Conservation (phyloP, 2,113 vertebrate species). For the Engystomops pustulosus region DNA sequence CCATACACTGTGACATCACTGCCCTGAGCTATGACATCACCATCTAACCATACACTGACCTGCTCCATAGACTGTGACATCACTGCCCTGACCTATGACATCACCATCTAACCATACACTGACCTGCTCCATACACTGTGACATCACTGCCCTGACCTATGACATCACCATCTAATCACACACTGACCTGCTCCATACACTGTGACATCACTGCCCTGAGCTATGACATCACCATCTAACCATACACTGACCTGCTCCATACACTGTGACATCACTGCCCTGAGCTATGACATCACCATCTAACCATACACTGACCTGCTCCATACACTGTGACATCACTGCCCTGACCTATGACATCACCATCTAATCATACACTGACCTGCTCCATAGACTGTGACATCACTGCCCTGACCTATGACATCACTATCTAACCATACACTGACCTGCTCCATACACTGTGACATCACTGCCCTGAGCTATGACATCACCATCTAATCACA, state of each 20-base stretch:
- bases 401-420: not conserved
- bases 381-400: not conserved
- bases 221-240: no score
- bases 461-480: not conserved
- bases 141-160: not conserved
- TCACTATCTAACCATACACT: not conserved
- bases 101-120: not conserved
- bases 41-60: not conserved
- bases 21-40: not conserved
- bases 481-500: not conserved
- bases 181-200: no score
- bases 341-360: no score
- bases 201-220: no score
- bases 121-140: not conserved
- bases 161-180: no score
- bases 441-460: not conserved
- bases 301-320: no score
- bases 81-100: not conserved
- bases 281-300: no score
- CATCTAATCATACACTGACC: no score
- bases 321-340: no score
- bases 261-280: no score
- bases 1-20: not conserved
- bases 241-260: no score
- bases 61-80: not conserved